Base-by-base conservation (phyloP, 1,140 invertebrate species). In the Lanistes nyassanus region DNA sequence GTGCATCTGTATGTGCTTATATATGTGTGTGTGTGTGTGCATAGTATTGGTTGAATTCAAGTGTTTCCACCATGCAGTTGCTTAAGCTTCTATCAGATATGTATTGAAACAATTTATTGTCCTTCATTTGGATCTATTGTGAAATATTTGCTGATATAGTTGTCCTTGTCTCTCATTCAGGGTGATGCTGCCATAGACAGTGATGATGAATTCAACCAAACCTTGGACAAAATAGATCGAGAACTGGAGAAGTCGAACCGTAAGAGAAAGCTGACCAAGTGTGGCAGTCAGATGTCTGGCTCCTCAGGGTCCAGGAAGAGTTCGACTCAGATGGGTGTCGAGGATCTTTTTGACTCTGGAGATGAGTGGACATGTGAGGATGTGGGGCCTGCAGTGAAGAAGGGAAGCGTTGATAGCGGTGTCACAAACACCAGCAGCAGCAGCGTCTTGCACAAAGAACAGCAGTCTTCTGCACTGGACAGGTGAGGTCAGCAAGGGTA, bases 321-420 rank as follows among this genome's bases (percentile, higher is more conserved):
- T 51, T 72, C 67, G 0, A 42, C 74, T 4, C 56, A 70, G 29
- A 39, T 39, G 3, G 56, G n/a, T 51, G 66, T 51, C 31, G 67
- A 69, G 1, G 79, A 77, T 16, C 69, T 80, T 39, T 80, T 80
- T 71, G 74, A 76, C n/a, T 83, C 82, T 21, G 82, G 82, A 67
- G 82, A 83, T 62, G 82, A 83, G 34, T 81, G 82, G 78, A 72
- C 77, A 1, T 53, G 68, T 23, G 76, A 76, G 69, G 76, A 65
- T 26, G 36, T 72, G 26, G 79, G 75, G 26, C 31, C 21, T 13
- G 6, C 5, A 36, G 42, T 39, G 23, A 31, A 69, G 29, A 62
- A 70, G 55, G 68, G 64, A 47, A 74, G 72, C 36, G 26, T 19
- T 19, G 55, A 70, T 19, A 66, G 66, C n/a, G 4, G 19, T 9